Evolutionary conservation across 2,113 vertebrate species (phyloP), one percentile per base, ranked within the genome.

Genomic region (Natator depressus): DNA sequence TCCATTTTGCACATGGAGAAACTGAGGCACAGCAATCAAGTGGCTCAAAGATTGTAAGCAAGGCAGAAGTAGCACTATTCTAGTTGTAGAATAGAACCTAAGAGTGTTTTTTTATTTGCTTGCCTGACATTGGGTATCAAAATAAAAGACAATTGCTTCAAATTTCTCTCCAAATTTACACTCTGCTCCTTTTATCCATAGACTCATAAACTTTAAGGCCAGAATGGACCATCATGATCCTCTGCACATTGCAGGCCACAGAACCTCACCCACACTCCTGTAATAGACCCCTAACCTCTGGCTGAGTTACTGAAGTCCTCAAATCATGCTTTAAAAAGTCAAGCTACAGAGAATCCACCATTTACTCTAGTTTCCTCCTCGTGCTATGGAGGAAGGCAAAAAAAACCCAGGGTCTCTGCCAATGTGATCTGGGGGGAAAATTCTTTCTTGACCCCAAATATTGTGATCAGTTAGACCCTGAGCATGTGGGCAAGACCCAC

Each of bases 91-190:
- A 12, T 38, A 31, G 19, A 31, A 81, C 78, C 69, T 42, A 2
- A 9, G 1, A 13, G 1, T 8, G 14, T 51, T 22, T 1, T 17
- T 72, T 81, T 5, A 13, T 81, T 54, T 35, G 59, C 57, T 49
- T 69, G 55, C 49, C 9, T 75, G 79, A 84, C 1, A 8, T 80
- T 3, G 0, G 6, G 1, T 85, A 59, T 55, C n/a, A 35, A 72
- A 38, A 72, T 38, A 72, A 38, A 38, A 72, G 29, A 69, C 8
- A 31, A 72, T 82, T 86, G 86, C 57, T 95, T 93, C 57, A 24
- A 90, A 93, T 80, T 35, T 82, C 80, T 88, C 57, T 96, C 92
- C 57, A 14, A 89, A 93, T 80, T 35, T 80, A 85, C 38, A 76
- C 84, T 16, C 27, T 27, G 3, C 79, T 93, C 89, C n/a, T 90